phyloP scores from a whole-genome alignment of 2,888 invertebrate species.

The Melieria picta region DNA sequence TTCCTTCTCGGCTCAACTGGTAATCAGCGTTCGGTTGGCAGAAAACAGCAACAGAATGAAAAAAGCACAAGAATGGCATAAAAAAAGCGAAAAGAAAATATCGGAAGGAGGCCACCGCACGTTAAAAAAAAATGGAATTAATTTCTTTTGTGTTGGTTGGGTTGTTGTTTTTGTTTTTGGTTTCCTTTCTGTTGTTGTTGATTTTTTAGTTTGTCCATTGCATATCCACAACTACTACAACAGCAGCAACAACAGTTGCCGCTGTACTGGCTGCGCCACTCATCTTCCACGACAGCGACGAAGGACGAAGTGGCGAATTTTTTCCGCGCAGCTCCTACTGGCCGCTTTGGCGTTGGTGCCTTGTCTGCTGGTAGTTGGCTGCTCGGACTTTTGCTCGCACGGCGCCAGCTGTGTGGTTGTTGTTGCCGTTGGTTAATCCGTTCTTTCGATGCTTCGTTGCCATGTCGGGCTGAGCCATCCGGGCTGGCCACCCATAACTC shows the following conservation, averaged over 20 bases:
- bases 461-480: neutral
- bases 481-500: conserved; percentile 30
- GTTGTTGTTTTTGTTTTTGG: conserved; percentile 44
- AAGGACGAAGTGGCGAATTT: neutral
- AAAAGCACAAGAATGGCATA: neutral
- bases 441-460: neutral
- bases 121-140: conserved; percentile 58
- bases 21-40: conserved; percentile 7
- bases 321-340: neutral
- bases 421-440: neutral
- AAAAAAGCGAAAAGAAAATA: conserved; percentile 21
- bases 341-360: neutral
- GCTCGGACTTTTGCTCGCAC: neutral
- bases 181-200: too few species aligned
- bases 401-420: neutral
- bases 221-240: too few species aligned
- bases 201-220: too few species aligned
- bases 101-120: conserved; percentile 20
- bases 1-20: neutral
- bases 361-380: neutral
- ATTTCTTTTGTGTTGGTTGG: conserved; percentile 63
- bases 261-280: conserved; percentile 6
- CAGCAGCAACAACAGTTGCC: neutral
- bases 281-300: conserved; percentile 1
- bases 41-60: conserved; percentile 9